Conservation (phyloP, 2,797 vertebrate species). For the Myotis findleyi region DNA sequence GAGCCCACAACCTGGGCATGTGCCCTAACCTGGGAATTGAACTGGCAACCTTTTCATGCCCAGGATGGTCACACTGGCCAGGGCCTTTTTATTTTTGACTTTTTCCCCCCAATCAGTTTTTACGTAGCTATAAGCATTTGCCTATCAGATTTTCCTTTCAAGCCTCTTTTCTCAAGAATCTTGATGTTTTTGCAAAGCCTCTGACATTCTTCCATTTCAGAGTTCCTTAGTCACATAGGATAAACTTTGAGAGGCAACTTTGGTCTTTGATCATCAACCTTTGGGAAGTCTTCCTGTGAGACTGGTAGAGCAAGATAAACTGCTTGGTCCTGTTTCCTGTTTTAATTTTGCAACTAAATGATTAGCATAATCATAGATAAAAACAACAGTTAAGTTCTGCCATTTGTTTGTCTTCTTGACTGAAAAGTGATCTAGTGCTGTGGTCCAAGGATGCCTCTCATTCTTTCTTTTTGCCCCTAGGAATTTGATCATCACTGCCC, state of each 20-base stretch:
- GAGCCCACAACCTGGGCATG: neutral
- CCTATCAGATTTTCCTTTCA: neutral
- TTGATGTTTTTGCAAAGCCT: neutral
- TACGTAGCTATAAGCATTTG: neutral
- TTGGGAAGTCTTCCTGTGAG: neutral
- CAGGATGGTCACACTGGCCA: neutral
- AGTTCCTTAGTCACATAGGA: neutral
- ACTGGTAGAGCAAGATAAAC: neutral
- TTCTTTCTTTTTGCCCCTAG: conserved; percentile 84
- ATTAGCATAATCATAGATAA: neutral
- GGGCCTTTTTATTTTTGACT: conserved; percentile 20
- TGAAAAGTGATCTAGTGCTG: neutral
- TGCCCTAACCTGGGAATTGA: neutral
- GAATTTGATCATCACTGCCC: conserved; percentile 99
- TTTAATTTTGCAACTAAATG: neutral
- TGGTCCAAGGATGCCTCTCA: neutral
- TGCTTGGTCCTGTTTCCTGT: neutral
- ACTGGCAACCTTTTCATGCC: neutral
- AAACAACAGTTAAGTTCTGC: neutral
- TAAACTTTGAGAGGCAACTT: neutral
- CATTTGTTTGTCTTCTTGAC: neutral
- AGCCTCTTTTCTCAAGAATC: neutral
- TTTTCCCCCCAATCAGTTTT: neutral
- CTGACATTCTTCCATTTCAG: neutral
- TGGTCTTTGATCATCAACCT: neutral